These are phyloP conservation scores for Halictus rubicundus DNA, from an alignment of 1,140 invertebrate species.

Conservation along the genomic window DNA sequence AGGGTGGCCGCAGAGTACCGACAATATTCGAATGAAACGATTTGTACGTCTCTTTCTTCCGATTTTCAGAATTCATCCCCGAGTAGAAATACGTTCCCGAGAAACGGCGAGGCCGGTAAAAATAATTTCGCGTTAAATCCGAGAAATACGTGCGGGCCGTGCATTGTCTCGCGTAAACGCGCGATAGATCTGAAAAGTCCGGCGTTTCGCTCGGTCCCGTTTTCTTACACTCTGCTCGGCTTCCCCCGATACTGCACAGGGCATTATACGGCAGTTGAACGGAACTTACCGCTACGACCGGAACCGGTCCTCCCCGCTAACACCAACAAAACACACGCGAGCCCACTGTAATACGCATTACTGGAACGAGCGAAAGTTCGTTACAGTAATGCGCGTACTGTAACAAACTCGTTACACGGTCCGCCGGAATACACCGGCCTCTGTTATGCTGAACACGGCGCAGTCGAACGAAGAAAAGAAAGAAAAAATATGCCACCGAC, in stretches of 20 bases:
- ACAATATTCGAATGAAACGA: no score
- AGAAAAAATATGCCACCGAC: neutral
- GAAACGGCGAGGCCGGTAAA: no score
- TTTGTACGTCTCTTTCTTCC: no score
- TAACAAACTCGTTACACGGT: slow-evolving; percentile 39
- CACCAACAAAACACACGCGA: neutral
- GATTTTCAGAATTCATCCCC: no score
- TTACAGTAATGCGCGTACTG: slow-evolving; percentile 29
- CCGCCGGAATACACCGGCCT: neutral
- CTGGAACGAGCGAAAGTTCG: slow-evolving; percentile 12
- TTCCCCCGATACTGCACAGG: neutral
- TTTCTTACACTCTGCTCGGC: neutral
- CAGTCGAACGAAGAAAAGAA: neutral
- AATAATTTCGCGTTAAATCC: no score
- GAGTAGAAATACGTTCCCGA: no score
- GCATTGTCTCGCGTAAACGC: no score
- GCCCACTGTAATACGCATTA: neutral
- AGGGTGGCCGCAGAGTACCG: no score
- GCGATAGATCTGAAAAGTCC: neutral
- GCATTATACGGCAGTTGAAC: slow-evolving; percentile 27
- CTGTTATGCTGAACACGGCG: neutral
- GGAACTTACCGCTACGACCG: neutral
- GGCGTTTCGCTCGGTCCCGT: neutral
- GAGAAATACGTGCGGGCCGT: no score
- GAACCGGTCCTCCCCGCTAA: neutral